Percentiles rank a stretch among this genome's conserved stretches.
These are phyloP conservation scores for Carabus problematicus DNA, from an alignment of 2,888 invertebrate genomes.

Conservation along the genomic window DNA sequence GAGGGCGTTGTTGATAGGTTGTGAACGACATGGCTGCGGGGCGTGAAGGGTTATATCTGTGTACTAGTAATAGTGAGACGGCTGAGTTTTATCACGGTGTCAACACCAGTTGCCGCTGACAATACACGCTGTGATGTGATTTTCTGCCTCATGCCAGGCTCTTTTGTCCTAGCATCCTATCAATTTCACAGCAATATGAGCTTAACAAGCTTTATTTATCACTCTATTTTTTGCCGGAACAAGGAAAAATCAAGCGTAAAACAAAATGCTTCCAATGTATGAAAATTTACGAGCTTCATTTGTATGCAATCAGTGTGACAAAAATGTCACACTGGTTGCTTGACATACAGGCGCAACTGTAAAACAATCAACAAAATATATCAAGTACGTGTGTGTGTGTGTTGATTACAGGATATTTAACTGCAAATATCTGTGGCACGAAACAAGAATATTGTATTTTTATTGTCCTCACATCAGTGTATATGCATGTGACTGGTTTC, in stretches of 20 bases:
- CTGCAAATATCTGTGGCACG: too few relatives aligned
- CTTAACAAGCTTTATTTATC: constrained; percentile 27
- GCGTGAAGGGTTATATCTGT: not conserved
- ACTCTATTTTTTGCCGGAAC: not conserved
- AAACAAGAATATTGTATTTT: too few relatives aligned
- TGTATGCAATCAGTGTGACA: too few relatives aligned
- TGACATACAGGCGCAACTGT: too few relatives aligned
- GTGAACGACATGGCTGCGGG: not conserved
- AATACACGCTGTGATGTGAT: constrained; percentile 32
- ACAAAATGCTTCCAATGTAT: too few relatives aligned
- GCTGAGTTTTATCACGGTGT: constrained; percentile 20
- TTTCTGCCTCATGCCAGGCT: constrained; percentile 20
- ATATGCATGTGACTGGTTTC: too few relatives aligned
- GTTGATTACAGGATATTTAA: too few relatives aligned
- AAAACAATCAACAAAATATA: too few relatives aligned
- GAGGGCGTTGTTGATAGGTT: constrained; percentile 22
- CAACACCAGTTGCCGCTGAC: constrained; percentile 39
- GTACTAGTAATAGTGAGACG: not conserved
- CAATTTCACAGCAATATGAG: constrained; percentile 32
- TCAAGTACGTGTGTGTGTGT: too few relatives aligned
- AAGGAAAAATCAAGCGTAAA: not conserved
- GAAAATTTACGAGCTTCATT: too few relatives aligned
- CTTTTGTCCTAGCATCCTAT: constrained; percentile 25
- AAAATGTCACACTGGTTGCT: too few relatives aligned
- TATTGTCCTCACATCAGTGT: too few relatives aligned